Evolutionary conservation across 2,888 invertebrate species (phyloP), one percentile per base, ranked within the genome.

Genomic region (Noctua comes): DNA sequence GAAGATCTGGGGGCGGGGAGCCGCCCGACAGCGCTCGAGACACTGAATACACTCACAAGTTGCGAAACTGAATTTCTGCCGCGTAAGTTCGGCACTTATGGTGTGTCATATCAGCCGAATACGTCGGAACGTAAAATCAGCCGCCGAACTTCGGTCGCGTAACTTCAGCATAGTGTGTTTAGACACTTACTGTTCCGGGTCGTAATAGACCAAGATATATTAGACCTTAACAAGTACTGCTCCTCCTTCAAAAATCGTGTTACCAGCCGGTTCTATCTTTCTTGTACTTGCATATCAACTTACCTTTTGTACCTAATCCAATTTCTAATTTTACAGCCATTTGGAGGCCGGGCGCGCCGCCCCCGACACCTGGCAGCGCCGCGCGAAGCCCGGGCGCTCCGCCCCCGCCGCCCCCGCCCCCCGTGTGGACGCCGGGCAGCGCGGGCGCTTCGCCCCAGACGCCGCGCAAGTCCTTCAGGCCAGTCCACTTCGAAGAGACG

Each of bases 351-450:
- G 95, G 95, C 89, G 95, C 95, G 89, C 93, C 94, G 85, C 93
- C 95, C 87, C 94, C 94, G 87, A 92, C 93, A 90, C 82, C 89
- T 90, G 83, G 89, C 88, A 88, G 92, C 93, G 77, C 89, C 85
- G 95, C 93, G 90, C 95, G 90, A 88, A 96, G 96, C 92, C 96
- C 96, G 85, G 96, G 95, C 91, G 96, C 93, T 68, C 96, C 97
- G 83, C 96, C 97, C 81, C 97, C 96, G 89, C 97, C 97, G 85
- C 97, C 98, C 74, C 89, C 98, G 77, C 97, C 97, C 69, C 97
- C 98, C 36, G 97, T 98, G 88, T 99, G 99, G 99, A 98, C 98
- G 48, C 98, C 99, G 21, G 97, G 97, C 86, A 97, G 97, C 89
- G 97, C 98, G 70, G 97, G 97, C 84, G 97, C 98, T 57, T 98